Evolutionary conservation across 1,140 invertebrate species (phyloP).

Genomic region (Chrysopa pallens): DNA sequence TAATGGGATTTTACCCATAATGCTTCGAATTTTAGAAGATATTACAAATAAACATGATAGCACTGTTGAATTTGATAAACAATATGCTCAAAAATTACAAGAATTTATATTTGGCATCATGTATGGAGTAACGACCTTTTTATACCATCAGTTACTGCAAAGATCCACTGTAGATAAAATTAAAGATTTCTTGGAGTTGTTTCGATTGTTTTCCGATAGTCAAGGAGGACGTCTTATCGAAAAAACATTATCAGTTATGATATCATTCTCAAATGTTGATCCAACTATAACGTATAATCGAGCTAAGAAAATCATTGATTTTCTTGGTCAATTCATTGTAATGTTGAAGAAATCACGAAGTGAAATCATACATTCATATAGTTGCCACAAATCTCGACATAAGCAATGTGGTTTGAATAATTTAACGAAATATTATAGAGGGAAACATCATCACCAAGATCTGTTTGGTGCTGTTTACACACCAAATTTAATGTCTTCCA

Average conservation of each 20-base stretch:
- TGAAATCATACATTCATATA: constrained; percentile 31
- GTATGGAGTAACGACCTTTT: constrained; percentile 36
- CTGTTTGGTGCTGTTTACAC: constrained; percentile 27
- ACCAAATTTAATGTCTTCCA: constrained; percentile 12
- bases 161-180: constrained; percentile 31
- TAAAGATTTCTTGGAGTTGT: constrained; percentile 37
- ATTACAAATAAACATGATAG: constrained; percentile 21
- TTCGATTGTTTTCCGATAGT: constrained; percentile 37
- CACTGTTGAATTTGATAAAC: constrained; percentile 11
- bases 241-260: constrained; percentile 32
- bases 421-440: constrained; percentile 10
- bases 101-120: constrained; percentile 40
- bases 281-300: constrained; percentile 22
- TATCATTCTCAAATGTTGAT: constrained; percentile 27
- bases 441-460: constrained; percentile 36
- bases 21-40: constrained; percentile 36
- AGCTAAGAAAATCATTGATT: constrained; percentile 34
- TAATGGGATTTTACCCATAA: constrained; percentile 39
- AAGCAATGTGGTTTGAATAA: constrained; percentile 25
- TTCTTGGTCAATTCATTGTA: constrained; percentile 33
- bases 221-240: constrained; percentile 35
- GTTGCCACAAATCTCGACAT: constrained; percentile 29
- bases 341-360: constrained; percentile 34
- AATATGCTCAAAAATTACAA: constrained; percentile 25
- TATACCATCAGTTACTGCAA: constrained; percentile 38